Evolutionary conservation across 1,140 invertebrate genomes (phyloP), one percentile per base, ranked within the genome.

Genomic region (Bombus confusus): DNA sequence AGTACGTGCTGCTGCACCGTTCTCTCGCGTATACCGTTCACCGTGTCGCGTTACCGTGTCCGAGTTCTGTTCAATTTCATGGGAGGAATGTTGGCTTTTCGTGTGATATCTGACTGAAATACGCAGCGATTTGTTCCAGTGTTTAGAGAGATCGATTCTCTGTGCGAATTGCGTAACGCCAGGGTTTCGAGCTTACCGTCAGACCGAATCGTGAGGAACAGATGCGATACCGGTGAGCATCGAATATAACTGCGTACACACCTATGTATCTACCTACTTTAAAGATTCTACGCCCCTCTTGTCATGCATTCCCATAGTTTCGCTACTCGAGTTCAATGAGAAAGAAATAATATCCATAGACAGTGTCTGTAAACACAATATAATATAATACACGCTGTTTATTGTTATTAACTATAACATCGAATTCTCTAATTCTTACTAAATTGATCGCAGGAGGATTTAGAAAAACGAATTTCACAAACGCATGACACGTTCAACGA

Each of bases 61-160:
- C 39, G 71, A 22, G 71, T 8, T 76, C 52, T 76, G 47, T 59
- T 76, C 52, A 37, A 76, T 76, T 39, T 76, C 74, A 76, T 13
- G 25, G 3, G 13, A 39, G 73, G 73, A 37, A 57, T 57, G 43
- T 52, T 13, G 31, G 47, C 39, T 57, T 52, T 34, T 34, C 73
- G 18, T n/a, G 73, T 39, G 73, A 47, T 74, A 31, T 52, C 41
- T 15, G 22, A 75, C 47, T 28, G 73, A 57, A 34, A 75, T 75
- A 75, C 73, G 12, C 22, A 10, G 10, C n/a, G 9, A 62, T 59
- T 62, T 41, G 52, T 59, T 77, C 25, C 34, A n/a, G 31, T 25
- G 73, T 74, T 74, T 52, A 31, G n/a, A 74, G 22, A 34, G 39
- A 52, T 52, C 73, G 43, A 74, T 28, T 74, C 73, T 25, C 0